phyloP scores from a whole-genome alignment of 1,140 invertebrate genomes.

The Caenorhabditis remanei region DNA sequence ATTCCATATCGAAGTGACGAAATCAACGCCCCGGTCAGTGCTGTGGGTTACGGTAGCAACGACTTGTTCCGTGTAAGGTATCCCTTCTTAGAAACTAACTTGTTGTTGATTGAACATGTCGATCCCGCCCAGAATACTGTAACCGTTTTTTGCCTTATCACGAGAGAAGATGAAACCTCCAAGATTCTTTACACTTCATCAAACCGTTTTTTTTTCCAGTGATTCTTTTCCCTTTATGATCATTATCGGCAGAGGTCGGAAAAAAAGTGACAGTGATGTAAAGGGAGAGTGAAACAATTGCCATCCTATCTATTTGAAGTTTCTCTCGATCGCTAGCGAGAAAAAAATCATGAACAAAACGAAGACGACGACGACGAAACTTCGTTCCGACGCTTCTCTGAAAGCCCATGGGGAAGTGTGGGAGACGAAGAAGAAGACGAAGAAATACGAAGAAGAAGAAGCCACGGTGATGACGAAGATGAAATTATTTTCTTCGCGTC shows the following conservation, averaged over 20 bases:
- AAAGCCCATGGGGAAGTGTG: background rate
- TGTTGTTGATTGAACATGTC: background rate
- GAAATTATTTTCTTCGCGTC: constrained; percentile 56
- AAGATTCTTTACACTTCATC: background rate
- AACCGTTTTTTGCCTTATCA: background rate
- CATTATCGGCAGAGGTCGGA: background rate
- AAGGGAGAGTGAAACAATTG: background rate
- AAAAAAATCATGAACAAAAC: background rate
- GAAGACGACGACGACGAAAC: background rate
- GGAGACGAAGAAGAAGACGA: background rate
- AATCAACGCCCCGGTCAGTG: no score
- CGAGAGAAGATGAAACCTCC: background rate
- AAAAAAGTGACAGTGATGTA: background rate
- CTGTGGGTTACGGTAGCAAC: no score
- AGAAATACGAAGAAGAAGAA: constrained; percentile 6
- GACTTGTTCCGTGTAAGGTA: no score
- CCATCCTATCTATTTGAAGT: background rate
- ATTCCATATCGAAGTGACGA: no score
- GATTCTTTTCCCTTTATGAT: background rate
- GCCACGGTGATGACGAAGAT: constrained; percentile 50
- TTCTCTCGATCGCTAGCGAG: background rate
- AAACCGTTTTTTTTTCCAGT: constrained; percentile 37
- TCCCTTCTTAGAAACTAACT: no score
- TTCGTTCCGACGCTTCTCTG: background rate
- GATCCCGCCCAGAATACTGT: background rate